phyloP scores from a whole-genome alignment of 1,140 invertebrate species.

The Subanguina moxae region DNA sequence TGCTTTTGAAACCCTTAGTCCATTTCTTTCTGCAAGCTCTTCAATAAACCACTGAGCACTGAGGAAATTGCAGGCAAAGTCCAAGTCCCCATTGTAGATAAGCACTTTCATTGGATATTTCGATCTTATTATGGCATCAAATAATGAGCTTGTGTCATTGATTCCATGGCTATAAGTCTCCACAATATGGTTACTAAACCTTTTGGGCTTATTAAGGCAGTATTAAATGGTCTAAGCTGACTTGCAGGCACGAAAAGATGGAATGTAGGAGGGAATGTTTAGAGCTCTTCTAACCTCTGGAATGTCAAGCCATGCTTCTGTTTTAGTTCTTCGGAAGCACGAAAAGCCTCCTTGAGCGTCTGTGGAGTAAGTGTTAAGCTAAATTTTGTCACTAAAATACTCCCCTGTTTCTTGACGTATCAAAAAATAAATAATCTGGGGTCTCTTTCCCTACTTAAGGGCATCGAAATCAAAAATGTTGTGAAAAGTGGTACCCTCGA shows the following conservation, averaged over 20 bases:
- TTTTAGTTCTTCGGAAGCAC: conserved; percentile 56
- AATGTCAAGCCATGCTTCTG: conserved; percentile 59
- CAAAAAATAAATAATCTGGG: not conserved
- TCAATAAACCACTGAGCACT: conserved; percentile 64
- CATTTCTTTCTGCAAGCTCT: conserved; percentile 13
- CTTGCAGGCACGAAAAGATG: too few species aligned
- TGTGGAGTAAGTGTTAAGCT: conserved; percentile 21
- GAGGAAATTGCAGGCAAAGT: conserved; percentile 63
- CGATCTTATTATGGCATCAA: conserved; percentile 32
- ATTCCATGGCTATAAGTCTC: too few species aligned
- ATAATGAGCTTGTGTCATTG: conserved; percentile 34
- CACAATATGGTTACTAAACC: too few species aligned
- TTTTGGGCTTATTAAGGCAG: too few species aligned
- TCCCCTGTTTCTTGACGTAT: not conserved
- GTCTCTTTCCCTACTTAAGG: not conserved
- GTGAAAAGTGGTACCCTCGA: too few species aligned
- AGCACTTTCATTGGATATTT: conserved; percentile 54
- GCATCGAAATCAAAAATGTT: too few species aligned
- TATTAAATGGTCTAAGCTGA: too few species aligned
- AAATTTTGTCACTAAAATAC: conserved; percentile 10
- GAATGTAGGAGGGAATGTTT: conserved; percentile 43
- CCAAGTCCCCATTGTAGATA: conserved; percentile 63
- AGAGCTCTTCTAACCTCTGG: conserved; percentile 57
- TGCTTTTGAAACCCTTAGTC: not conserved
- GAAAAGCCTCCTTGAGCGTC: conserved; percentile 48